A percentile compares a stretch with the other conserved stretches of the same genome.
Evolutionary conservation across 2,113 vertebrate species (phyloP).

Genomic region (Scophthalmus maximus): DNA sequence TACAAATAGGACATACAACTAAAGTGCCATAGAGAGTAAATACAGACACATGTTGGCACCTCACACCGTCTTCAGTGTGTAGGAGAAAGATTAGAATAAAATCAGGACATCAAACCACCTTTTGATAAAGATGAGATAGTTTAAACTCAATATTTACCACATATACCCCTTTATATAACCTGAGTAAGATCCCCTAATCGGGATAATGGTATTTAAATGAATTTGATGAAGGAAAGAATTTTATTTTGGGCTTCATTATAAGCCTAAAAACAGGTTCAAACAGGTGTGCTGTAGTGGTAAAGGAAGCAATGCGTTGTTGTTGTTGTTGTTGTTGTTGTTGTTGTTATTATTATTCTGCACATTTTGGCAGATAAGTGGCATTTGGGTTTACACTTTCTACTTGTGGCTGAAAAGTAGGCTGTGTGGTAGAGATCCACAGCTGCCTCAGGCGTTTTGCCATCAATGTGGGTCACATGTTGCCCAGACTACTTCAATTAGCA

Average conservation of each 20-base stretch:
- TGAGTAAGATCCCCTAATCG: neutral
- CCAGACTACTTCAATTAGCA: slow-evolving; percentile 58
- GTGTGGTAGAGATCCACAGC: slow-evolving; percentile 41
- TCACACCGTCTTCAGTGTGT: too few species aligned
- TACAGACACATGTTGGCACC: too few species aligned
- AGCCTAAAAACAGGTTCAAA: neutral
- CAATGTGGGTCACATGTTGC: slow-evolving; percentile 78
- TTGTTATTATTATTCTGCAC: neutral
- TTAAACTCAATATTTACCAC: neutral
- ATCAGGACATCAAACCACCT: too few species aligned
- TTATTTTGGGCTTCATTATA: too few species aligned
- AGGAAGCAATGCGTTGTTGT: neutral
- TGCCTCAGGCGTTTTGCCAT: slow-evolving; percentile 59
- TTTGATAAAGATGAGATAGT: neutral
- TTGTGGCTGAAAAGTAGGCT: slow-evolving; percentile 49
- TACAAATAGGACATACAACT: too few species aligned
- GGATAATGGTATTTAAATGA: too few species aligned
- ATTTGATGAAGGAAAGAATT: too few species aligned
- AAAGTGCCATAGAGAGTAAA: too few species aligned
- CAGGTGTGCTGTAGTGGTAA: neutral
- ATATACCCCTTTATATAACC: neutral
- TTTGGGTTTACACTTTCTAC: slow-evolving; percentile 25
- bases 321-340: neutral
- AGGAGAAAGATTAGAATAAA: too few species aligned
- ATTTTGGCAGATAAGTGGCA: slow-evolving; percentile 17